Conservation (phyloP, 2,797 vertebrate species). For the Loriculus beryllinus region DNA sequence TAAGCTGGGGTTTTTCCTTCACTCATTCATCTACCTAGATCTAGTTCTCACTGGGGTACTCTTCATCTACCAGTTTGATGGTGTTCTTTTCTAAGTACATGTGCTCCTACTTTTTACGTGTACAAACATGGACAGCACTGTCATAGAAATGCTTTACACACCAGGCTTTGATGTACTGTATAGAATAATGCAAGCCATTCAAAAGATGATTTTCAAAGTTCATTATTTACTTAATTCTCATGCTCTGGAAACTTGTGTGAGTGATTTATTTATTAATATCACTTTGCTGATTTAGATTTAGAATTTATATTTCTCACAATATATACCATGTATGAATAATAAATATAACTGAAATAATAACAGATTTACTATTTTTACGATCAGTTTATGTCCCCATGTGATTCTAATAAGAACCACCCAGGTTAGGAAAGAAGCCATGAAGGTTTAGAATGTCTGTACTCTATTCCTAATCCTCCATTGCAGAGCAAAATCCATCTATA, state of each 20-base stretch:
- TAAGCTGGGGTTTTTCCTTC: background rate
- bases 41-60: background rate
- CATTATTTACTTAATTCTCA: background rate
- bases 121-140: background rate
- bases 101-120: background rate
- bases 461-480: constrained; percentile 36
- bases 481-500: background rate
- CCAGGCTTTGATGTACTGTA: background rate
- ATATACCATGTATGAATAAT: background rate
- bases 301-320: background rate
- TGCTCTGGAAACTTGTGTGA: background rate
- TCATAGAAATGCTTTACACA: background rate
- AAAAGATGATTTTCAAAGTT: background rate
- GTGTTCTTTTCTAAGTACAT: background rate
- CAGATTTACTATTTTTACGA: constrained; percentile 29
- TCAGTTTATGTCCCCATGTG: constrained; percentile 4
- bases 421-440: constrained; percentile 25
- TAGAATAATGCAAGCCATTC: background rate
- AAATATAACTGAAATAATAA: constrained; percentile 30
- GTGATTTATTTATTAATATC: constrained; percentile 1
- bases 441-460: constrained; percentile 24
- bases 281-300: background rate
- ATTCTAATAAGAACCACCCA: constrained; percentile 36
- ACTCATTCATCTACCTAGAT: background rate
- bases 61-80: background rate